Evolutionary conservation across 2,113 vertebrate genomes (phyloP).

Genomic region (Epinephelus moara): DNA sequence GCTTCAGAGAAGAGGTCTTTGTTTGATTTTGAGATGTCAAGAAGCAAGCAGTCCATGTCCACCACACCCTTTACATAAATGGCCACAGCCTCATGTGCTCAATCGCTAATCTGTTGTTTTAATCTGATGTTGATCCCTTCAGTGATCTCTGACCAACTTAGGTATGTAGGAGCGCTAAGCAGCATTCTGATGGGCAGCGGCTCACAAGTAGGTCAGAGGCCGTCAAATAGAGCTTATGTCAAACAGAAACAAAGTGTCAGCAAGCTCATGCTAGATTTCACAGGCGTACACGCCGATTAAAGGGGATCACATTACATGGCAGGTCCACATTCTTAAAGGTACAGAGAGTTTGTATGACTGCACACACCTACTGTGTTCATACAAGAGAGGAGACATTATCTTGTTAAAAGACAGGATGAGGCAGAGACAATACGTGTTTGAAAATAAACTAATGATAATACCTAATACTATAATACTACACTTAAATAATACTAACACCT

Average conservation of each 20-base stretch:
- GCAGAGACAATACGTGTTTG: too few species aligned
- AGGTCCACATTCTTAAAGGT: constrained; percentile 61
- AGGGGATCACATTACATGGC: constrained; percentile 67
- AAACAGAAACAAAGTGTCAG: constrained; percentile 77
- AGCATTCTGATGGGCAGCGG: constrained; percentile 52
- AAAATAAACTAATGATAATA: too few species aligned
- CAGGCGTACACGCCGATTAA: constrained; percentile 73
- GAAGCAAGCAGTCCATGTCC: neutral
- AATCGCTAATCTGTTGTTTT: constrained; percentile 64
- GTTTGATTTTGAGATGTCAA: neutral
- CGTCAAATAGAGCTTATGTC: constrained; percentile 61
- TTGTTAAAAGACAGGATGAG: too few species aligned
- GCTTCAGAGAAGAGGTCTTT: neutral
- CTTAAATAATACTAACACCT: too few species aligned
- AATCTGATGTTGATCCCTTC: constrained; percentile 53
- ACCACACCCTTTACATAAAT: constrained; percentile 26
- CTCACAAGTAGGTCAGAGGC: constrained; percentile 74
- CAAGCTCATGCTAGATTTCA: constrained; percentile 76
- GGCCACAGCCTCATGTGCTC: neutral
- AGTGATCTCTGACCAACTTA: constrained; percentile 72
- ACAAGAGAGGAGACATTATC: too few species aligned
- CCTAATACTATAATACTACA: too few species aligned
- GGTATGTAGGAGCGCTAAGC: constrained; percentile 54
- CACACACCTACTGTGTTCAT: neutral
- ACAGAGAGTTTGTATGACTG: constrained; percentile 11